Evolutionary conservation across 2,888 invertebrate species (phyloP), one percentile per base, ranked within the genome.

Genomic region (Chrysolina haemoptera): DNA sequence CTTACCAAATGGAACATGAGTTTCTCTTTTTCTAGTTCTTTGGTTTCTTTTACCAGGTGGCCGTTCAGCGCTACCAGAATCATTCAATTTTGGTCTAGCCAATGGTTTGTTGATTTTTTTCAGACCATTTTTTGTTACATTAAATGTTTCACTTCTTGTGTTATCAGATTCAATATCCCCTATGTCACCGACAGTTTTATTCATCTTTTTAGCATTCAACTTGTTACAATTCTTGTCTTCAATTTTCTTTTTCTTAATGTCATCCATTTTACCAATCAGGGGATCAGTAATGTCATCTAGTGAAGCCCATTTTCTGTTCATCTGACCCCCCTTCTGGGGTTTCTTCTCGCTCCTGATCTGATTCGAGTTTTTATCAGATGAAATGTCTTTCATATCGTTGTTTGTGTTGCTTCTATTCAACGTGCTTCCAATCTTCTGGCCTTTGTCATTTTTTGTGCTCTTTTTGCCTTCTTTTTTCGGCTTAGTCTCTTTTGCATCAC

Each of bases 301-400:
- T 14, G 92, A 92, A 35, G 91, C 91, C 92, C 92, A 92, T 85
- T 91, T 92, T 43, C 91, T 85, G 73, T 84, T 86, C 43, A 90
- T 84, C 77, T 90, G 86, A 78, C 85, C 88, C 0, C 86, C 81
- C 81, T 88, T 89, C 53, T 84, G 83, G 50, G 87, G 86, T 69
- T 89, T 89, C 77, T 87, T 88, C 46, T 87, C 86, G 43, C 85
- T 86, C 76, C 86, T 88, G 40, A 72, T 78, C 50, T 78, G 79
- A 35, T 86, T 86, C 50, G 85, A 84, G 20, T 77, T 81, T 74
- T 84, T 85, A 35, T 85, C 85, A 9, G 68, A 64, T 10, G 80
- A 77, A 35, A 85, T 77, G 69, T 87, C 87, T 79, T 86, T 87
- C 70, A 90, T 89, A 76, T 90, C 91, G 35, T 90, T 90, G 22